Conservation (phyloP, 2,113 vertebrate species). For the Laticauda colubrina region DNA sequence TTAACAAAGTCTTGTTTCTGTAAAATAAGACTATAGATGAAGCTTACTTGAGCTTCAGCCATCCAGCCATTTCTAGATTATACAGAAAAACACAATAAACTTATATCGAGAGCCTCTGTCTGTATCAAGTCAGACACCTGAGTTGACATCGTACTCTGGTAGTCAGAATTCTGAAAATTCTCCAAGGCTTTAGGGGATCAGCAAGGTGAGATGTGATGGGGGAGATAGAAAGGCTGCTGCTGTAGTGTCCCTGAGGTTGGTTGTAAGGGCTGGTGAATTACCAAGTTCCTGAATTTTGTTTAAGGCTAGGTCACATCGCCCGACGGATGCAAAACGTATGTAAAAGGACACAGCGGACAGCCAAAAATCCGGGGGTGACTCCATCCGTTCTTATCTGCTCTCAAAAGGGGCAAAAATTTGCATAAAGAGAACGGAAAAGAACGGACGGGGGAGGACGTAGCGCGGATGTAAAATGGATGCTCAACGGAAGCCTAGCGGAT, state of each 20-base stretch:
- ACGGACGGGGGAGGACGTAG: too few relatives aligned
- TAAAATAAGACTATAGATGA: neutral
- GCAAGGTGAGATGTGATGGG: neutral
- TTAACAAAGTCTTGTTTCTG: neutral
- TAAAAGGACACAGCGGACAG: too few relatives aligned
- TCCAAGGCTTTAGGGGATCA: neutral
- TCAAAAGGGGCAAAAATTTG: too few relatives aligned
- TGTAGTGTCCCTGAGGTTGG: neutral
- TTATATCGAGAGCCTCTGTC: neutral
- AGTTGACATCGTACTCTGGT: neutral
- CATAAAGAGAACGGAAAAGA: too few relatives aligned
- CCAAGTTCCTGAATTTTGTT: too few relatives aligned
- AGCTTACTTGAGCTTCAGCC: neutral
- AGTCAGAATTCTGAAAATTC: neutral
- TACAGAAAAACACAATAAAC: neutral
- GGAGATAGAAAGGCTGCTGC: neutral
- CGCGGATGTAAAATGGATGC: too few relatives aligned
- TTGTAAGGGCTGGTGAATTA: too few relatives aligned
- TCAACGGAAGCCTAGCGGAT: too few relatives aligned
- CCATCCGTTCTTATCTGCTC: too few relatives aligned
- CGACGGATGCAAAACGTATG: too few relatives aligned
- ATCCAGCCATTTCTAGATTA: neutral
- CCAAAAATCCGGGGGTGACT: too few relatives aligned
- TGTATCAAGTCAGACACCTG: neutral
- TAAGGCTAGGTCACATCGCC: too few relatives aligned